phyloP scores from a whole-genome alignment of 2,113 vertebrate genomes.

The Oryzias woworae region DNA sequence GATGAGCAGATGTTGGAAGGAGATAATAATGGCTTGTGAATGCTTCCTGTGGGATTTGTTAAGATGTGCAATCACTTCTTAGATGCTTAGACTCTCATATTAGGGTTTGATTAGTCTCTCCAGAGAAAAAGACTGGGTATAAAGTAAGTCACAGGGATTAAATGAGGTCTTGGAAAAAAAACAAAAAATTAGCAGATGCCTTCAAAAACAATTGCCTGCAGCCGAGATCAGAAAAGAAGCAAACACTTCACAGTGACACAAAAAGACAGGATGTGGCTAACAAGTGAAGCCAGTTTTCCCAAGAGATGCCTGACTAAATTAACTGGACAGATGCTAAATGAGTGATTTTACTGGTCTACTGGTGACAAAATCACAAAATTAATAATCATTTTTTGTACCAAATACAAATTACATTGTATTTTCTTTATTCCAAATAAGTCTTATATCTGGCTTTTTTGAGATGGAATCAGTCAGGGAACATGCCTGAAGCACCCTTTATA shows the following conservation, averaged over 20 bases:
- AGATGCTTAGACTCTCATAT: slow-evolving; percentile 29
- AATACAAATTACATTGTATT: too few species aligned
- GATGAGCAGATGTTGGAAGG: slow-evolving; percentile 16
- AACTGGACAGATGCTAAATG: slow-evolving; percentile 53
- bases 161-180: slow-evolving; percentile 11
- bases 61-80: slow-evolving; percentile 32
- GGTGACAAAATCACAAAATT: slow-evolving; percentile 21
- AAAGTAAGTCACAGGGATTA: slow-evolving; percentile 27
- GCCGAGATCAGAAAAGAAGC: not conserved
- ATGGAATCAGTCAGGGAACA: too few species aligned
- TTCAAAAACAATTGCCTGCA: slow-evolving; percentile 2
- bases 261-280: slow-evolving; percentile 30
- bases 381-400: too few species aligned
- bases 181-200: slow-evolving; percentile 1
- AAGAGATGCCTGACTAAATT: slow-evolving; percentile 61
- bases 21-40: slow-evolving; percentile 28
- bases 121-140: slow-evolving; percentile 23
- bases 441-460: too few species aligned
- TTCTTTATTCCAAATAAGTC: too few species aligned
- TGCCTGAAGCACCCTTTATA: too few species aligned
- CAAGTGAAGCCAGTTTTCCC: slow-evolving; percentile 45
- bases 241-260: slow-evolving; percentile 5
- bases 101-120: slow-evolving; percentile 23
- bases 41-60: slow-evolving; percentile 9
- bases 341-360: slow-evolving; percentile 37